These are phyloP conservation scores for Abrostola triplasia DNA, from an alignment of 2,888 invertebrate species.

Conservation along the genomic window DNA sequence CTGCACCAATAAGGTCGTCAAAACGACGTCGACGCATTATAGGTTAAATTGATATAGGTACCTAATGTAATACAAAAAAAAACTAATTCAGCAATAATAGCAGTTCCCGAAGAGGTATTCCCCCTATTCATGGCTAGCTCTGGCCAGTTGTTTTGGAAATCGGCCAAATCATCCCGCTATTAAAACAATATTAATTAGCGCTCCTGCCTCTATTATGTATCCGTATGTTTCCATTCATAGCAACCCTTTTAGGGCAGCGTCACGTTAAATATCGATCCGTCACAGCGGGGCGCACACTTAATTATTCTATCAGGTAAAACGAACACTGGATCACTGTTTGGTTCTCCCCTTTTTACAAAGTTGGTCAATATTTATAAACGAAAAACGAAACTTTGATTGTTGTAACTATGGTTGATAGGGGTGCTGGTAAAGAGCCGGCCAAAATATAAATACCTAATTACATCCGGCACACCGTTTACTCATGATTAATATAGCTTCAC, in stretches of 20 bases:
- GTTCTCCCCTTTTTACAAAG: slow-evolving; percentile 7
- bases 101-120: too few relatives aligned
- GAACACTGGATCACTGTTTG: slow-evolving; percentile 38
- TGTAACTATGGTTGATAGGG: background rate
- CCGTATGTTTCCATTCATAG: slow-evolving; percentile 34
- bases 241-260: slow-evolving; percentile 56
- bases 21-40: too few relatives aligned
- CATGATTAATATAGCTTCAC: too few relatives aligned
- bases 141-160: background rate
- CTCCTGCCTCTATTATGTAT: slow-evolving; percentile 4
- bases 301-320: slow-evolving; percentile 55
- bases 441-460: too few relatives aligned
- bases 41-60: too few relatives aligned
- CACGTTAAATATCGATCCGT: slow-evolving; percentile 72
- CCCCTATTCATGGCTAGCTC: background rate
- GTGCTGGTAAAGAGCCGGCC: too few relatives aligned
- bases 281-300: slow-evolving; percentile 56
- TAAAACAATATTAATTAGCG: background rate
- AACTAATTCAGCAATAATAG: too few relatives aligned
- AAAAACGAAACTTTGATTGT: slow-evolving; percentile 10
- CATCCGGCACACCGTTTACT: too few relatives aligned
- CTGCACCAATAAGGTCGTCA: too few relatives aligned
- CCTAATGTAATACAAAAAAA: too few relatives aligned
- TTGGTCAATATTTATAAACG: slow-evolving; percentile 5
- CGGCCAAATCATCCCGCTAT: background rate